Percentiles rank a stretch among this genome's conserved stretches.
Conservation (phyloP, 1,140 invertebrate genomes). For the Acromyrmex echinatior region DNA sequence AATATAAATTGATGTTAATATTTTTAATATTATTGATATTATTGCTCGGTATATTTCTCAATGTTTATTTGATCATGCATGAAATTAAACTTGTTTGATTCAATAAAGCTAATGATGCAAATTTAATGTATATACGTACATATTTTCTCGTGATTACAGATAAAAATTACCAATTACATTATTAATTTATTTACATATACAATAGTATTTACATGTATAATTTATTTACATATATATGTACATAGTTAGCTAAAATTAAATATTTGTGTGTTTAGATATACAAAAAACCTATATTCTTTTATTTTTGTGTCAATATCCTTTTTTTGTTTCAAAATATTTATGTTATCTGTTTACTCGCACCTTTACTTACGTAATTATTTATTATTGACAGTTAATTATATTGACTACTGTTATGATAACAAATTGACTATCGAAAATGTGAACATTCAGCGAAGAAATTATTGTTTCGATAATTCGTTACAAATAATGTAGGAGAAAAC, state of each 20-base stretch:
- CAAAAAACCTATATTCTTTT: background rate
- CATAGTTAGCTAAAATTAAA: background rate
- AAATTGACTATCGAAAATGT: background rate
- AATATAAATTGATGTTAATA: background rate
- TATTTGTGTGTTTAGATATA: background rate
- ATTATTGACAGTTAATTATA: slow-evolving; percentile 33
- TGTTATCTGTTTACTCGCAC: background rate
- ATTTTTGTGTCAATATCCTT: background rate
- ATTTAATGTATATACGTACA: background rate
- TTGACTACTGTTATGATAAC: background rate
- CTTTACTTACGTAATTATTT: background rate
- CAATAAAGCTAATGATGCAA: background rate
- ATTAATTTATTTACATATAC: background rate
- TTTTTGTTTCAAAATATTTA: background rate
- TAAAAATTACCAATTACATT: background rate
- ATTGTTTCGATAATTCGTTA: slow-evolving; percentile 31
- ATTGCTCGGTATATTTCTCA: background rate
- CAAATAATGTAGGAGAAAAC: slow-evolving; percentile 5
- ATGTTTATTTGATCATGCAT: slow-evolving; percentile 19
- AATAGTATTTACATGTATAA: too few relatives aligned
- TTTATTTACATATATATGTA: too few relatives aligned
- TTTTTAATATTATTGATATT: slow-evolving; percentile 19
- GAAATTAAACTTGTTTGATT: slow-evolving; percentile 15
- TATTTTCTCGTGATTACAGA: background rate
- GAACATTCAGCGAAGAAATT: background rate